Conservation (phyloP, 2,113 vertebrate genomes). For the Nesogale talazaci region DNA sequence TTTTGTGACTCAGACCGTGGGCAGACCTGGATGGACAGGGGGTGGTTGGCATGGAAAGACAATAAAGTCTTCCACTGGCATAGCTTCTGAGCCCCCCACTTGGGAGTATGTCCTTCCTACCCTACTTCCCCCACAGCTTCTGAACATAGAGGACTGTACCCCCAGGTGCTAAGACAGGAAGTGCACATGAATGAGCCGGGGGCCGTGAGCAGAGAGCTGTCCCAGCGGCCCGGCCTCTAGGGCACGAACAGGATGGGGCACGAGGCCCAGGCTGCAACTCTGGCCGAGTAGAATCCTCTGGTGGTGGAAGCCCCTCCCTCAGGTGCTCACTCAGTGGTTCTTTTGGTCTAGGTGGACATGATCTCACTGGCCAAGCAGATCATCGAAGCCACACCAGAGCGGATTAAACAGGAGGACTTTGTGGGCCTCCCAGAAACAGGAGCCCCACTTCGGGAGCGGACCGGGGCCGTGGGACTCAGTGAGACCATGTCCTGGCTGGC, state of each 20-base stretch:
- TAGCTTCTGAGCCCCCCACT: neutral
- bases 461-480: slow-evolving; percentile 87
- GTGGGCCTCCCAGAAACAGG: slow-evolving; percentile 83
- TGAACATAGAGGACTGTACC: neutral
- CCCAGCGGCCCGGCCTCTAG: neutral
- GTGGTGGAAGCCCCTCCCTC: neutral
- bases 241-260: neutral
- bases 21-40: neutral
- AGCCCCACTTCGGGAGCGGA: slow-evolving; percentile 86
- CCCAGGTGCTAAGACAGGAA: neutral
- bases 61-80: neutral
- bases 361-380: slow-evolving; percentile 93
- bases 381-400: slow-evolving; percentile 94
- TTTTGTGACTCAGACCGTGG: neutral
- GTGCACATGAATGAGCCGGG: neutral
- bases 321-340: slow-evolving; percentile 21
- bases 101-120: neutral
- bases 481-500: slow-evolving; percentile 93
- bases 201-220: neutral
- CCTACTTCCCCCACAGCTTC: neutral
- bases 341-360: slow-evolving; percentile 91
- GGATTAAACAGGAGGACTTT: slow-evolving; percentile 93
- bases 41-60: neutral
- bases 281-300: neutral
- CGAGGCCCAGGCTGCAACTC: neutral